Base-by-base conservation (phyloP, 1,140 invertebrate species). In the Drosophila insularis region DNA sequence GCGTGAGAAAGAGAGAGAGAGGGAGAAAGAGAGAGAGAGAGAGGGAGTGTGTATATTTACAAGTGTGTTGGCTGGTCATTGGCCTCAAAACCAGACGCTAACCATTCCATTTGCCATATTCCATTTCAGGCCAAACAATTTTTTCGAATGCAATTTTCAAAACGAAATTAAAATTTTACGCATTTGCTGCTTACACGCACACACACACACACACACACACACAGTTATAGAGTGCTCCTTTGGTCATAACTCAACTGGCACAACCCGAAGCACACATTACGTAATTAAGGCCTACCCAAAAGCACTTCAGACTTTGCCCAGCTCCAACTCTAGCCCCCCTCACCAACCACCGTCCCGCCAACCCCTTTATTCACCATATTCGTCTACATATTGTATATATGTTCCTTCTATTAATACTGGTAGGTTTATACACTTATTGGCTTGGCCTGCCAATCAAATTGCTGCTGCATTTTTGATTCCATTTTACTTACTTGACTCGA, bases 101-200 rank as follows among this genome's bases (percentile, higher is more conserved):
- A 50, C 43, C 14, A 37, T 37, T 37, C 14, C n/a, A 68, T 46
- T 62, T 31, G 23, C 64, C 53, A 50, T 27, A 27, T 68, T 59
- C 14, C 43, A 50, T 50, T 50, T 50, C 43, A 50, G 43, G 63
- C 63, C 71, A 69, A 81, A 81, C 82, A 85, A 85, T 73, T 77
- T 77, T 80, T 85, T 80, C 81, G 71, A 87, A 74, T 73, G 66
- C 79, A 87, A 86, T 76, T 89, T 86, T 89, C 82, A 86, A 86
- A 86, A 86, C 82, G 82, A 86, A 86, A 86, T 86, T 86, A 86
- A 86, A 86, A 86, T 86, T 86, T 86, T 86, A 86, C 82, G 82
- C 82, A 86, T 79, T 86, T 79, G 79, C 82, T 40, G 59, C 64
- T 66, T 68, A 74, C 62, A 56, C 70, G 71, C 71, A 66, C 72